A percentile compares a stretch with the other conserved stretches of the same genome.
Evolutionary conservation across 2,113 vertebrate species (phyloP).

Genomic region (Microcebus ravelobensis): DNA sequence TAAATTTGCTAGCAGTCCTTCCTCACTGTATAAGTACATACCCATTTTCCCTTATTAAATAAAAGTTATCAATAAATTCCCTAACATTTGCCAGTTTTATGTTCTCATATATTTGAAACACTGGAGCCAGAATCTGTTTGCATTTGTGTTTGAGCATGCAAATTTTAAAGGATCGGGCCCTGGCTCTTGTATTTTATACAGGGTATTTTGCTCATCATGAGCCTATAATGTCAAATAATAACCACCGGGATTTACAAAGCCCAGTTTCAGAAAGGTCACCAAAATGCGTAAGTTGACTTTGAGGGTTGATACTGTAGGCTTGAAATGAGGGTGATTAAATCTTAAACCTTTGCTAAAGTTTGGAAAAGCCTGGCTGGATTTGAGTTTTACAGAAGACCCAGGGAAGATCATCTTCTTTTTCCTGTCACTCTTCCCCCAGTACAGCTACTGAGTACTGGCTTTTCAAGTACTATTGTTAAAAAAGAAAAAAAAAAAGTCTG

Average conservation of each 20-base stretch:
- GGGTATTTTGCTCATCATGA: constrained; percentile 37
- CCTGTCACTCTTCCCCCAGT: neutral
- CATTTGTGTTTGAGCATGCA: constrained; percentile 69
- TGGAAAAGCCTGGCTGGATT: constrained; percentile 50
- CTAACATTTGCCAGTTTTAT: constrained; percentile 8
- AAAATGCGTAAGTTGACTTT: constrained; percentile 71
- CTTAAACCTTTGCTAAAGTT: constrained; percentile 75
- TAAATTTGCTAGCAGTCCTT: constrained; percentile 1
- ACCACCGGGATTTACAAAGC: constrained; percentile 72
- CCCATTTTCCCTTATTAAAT: constrained; percentile 1
- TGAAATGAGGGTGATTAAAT: constrained; percentile 67
- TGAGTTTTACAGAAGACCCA: constrained; percentile 34
- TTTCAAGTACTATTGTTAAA: neutral
- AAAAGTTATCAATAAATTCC: constrained; percentile 40
- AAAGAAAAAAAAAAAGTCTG: neutral
- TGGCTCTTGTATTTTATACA: constrained; percentile 62
- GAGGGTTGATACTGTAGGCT: constrained; percentile 40
- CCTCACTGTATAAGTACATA: neutral
- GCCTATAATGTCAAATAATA: constrained; percentile 73
- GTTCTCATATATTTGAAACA: constrained; percentile 57
- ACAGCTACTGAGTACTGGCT: neutral
- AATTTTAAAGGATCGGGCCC: constrained; percentile 56
- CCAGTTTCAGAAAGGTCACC: constrained; percentile 76
- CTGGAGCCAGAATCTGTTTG: constrained; percentile 57
- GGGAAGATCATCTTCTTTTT: neutral